Percentiles rank a stretch among this genome's conserved stretches.
phyloP scores from a whole-genome alignment of 2,797 vertebrate species.

The Sebastes itinus region DNA sequence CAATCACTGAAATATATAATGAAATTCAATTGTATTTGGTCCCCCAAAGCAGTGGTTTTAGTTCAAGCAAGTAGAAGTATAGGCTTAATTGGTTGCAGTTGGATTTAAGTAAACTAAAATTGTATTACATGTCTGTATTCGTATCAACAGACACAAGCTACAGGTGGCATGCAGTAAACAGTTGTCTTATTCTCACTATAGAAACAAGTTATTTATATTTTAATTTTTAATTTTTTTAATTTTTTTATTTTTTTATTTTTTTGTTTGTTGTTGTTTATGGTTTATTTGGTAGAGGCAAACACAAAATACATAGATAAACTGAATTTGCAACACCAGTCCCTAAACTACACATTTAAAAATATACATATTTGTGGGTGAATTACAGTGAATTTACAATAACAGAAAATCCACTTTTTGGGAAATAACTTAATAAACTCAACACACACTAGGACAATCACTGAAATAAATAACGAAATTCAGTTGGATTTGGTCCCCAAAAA shows the following conservation, averaged over 20 bases:
- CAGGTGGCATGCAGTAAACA: neutral
- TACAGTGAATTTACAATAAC: neutral
- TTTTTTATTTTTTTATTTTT: no score
- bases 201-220: neutral
- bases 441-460: neutral
- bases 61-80: neutral
- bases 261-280: no score
- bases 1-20: neutral
- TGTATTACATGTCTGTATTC: neutral
- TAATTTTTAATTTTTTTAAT: no score
- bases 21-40: neutral
- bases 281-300: no score
- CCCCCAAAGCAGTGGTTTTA: neutral
- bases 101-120: neutral
- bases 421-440: neutral
- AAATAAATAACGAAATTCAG: neutral
- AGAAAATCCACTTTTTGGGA: neutral
- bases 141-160: neutral
- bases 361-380: neutral
- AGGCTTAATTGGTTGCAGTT: neutral
- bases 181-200: neutral
- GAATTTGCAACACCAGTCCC: no score
- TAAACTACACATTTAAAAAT: neutral
- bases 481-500: neutral
- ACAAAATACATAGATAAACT: no score